Base-by-base conservation (phyloP, 2,113 vertebrate species). In the Strigops habroptila region DNA sequence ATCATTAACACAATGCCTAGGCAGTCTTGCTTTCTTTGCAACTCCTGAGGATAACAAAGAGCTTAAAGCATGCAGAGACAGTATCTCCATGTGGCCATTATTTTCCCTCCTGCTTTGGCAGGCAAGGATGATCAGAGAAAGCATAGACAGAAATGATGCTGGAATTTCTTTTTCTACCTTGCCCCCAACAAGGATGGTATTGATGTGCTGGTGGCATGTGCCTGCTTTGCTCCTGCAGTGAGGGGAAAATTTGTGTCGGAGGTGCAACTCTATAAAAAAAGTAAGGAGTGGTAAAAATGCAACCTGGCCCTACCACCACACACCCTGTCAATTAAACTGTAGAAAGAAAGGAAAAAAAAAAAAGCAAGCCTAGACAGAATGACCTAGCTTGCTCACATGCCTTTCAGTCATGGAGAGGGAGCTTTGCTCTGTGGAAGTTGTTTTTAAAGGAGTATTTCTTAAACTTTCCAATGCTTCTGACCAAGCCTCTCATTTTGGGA, bases 401-500 rank as follows among this genome's bases (percentile, higher is more conserved):
- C 77, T 96, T 93, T 76, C 3, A 10, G 74, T 91, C 57, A 65
- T 30, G 21, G 67, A 76, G 86, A 93, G 75, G 77, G 79, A 94
- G 73, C 80, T 73, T 87, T 82, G 35, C 83, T 84, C 91, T 74
- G 57, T 81, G 25, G 75, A 67, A 91, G 85, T 70, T 80, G 69
- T 93, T 86, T 93, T 73, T 88, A 37, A 78, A 9, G 9, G 73
- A 95, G 78, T 81, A 73, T 79, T 96, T 93, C 74, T 94, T 97
- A 94, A 96, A 96, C 57, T 94, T 96, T 97, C 95, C 95, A 86
- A 1, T 69, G 81, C 74, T 95, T 35, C 88, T 96, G 86, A 94
- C 86, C 89, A 92, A 95, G 88, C 48, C 25, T 91, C 43, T 49
- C n/a, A 90, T 92, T 93, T 94, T 96, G 92, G 93, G 94, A 96